Base-by-base conservation (phyloP, 2,888 invertebrate genomes). In the Bruchidius siliquastri region DNA sequence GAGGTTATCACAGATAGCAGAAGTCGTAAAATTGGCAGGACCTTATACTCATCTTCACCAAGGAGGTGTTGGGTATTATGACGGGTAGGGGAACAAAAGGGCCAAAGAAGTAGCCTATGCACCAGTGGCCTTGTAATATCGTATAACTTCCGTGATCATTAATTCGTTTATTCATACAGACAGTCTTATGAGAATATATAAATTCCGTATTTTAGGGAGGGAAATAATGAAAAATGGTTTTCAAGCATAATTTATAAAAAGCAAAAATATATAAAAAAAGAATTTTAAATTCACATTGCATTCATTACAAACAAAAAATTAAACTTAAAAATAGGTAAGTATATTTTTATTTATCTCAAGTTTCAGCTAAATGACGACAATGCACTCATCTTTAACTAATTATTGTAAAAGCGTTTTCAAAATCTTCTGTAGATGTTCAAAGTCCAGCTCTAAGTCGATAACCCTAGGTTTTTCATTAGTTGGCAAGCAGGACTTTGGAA, bases 401-500 rank as follows among this genome's bases (percentile, higher is more conserved):
- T 49, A 49, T 49, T 49, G 49, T 49, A 49, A 49, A 49, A 83
- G 74, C 70, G 80, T 82, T 71, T 81, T 77, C 68, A 87, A 74
- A 70, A 87, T 76, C 74, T 84, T 86, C 76, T 86, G 86, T 72
- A 87, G 79, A 78, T 86, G 83, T 49, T 80, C 79, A 76, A 85
- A 85, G 79, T 85, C 85, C 49, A 87, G 70, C 74, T 87, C 85
- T 73, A 87, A 80, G 74, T 85, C 82, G 21, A 86, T 77, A 71
- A 84, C 81, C 70, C 80, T 81, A 2, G 83, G 76, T 73, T 83
- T 82, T 73, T 84, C 84, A n/a, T 80, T 75, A 1, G 74, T 71
- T n/a, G 81, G 79, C 69, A 85, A 78, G 73, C 81, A 81, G 18
- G 76, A 77, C 73, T 83, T 82, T n/a, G 87, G 86, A 69, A 87